Conservation (phyloP, 30 jellyfish, hydroid and myxozoan species). For the Turritopsis dohrnii region DNA sequence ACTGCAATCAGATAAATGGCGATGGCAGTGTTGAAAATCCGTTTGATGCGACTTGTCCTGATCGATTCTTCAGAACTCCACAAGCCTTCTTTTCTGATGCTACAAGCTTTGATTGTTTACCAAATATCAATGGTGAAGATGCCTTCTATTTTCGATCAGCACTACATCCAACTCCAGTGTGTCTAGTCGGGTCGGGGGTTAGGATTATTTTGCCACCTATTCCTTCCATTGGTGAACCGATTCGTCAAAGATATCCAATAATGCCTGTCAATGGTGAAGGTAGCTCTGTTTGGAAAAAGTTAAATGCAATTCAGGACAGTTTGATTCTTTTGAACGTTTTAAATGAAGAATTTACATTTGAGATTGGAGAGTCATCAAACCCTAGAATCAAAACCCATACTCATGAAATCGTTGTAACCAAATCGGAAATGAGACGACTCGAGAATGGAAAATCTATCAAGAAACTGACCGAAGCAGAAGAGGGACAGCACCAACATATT, state of each 20-base stretch:
- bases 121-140: neutral
- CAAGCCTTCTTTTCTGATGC: neutral
- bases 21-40: neutral
- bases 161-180: neutral
- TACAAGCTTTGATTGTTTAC: neutral
- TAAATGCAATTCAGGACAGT: slow-evolving; percentile 16
- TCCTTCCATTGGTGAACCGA: neutral
- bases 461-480: slow-evolving; percentile 1
- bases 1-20: slow-evolving; percentile 1
- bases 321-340: neutral
- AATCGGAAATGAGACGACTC: neutral
- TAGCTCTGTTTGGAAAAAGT: slow-evolving; percentile 13
- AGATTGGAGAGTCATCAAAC: slow-evolving; percentile 5
- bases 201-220: slow-evolving; percentile 10
- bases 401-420: neutral
- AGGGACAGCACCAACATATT: neutral
- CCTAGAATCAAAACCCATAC: neutral
- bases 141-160: neutral
- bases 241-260: slow-evolving; percentile 17
- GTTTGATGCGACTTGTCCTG: slow-evolving; percentile 26
- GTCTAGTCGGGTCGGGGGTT: slow-evolving; percentile 13
- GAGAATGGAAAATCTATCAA: neutral
- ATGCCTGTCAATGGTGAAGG: slow-evolving; percentile 18
- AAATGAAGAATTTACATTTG: neutral
- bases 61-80: slow-evolving; percentile 9